Percentiles rank a stretch among this genome's conserved stretches.
These are phyloP conservation scores for Pelobates cultripes DNA, from an alignment of 2,797 vertebrate genomes.

Conservation along the genomic window DNA sequence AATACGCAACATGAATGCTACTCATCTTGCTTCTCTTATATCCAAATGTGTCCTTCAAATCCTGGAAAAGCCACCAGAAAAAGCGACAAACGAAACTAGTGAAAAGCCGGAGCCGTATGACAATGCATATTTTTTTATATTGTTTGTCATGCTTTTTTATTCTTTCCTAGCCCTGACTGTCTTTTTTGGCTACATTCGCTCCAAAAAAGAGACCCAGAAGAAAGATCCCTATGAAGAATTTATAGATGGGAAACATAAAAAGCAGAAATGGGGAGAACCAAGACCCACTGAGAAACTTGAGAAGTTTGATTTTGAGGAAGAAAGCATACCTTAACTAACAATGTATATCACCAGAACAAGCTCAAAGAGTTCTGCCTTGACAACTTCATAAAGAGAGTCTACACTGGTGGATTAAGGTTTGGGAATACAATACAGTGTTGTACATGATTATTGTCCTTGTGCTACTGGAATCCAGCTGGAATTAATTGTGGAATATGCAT, in stretches of 20 bases:
- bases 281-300: conserved; percentile 72
- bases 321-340: conserved; percentile 70
- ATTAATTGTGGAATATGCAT: not conserved
- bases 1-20: conserved; percentile 64
- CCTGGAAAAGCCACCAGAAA: conserved; percentile 73
- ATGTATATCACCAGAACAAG: not conserved
- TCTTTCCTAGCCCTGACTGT: conserved; percentile 84
- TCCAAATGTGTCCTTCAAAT: conserved; percentile 68
- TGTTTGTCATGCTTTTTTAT: conserved; percentile 91
- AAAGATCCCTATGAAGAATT: conserved; percentile 84
- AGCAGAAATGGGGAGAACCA: conserved; percentile 75
- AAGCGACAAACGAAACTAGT: conserved; percentile 64
- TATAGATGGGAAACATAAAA: conserved; percentile 66
- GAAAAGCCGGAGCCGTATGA: conserved; percentile 79
- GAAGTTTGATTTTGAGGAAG: conserved; percentile 88
- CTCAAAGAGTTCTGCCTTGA: not conserved
- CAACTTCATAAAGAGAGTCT: not conserved
- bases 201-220: conserved; percentile 76
- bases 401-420: not conserved
- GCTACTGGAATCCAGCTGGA: no score
- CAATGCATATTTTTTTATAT: conserved; percentile 86
- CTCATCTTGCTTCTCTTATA: conserved; percentile 65
- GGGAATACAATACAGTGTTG: not conserved
- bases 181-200: conserved; percentile 82
- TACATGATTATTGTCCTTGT: not conserved